Base-by-base conservation (phyloP, 2,113 vertebrate species). In the Numenius arquata region DNA sequence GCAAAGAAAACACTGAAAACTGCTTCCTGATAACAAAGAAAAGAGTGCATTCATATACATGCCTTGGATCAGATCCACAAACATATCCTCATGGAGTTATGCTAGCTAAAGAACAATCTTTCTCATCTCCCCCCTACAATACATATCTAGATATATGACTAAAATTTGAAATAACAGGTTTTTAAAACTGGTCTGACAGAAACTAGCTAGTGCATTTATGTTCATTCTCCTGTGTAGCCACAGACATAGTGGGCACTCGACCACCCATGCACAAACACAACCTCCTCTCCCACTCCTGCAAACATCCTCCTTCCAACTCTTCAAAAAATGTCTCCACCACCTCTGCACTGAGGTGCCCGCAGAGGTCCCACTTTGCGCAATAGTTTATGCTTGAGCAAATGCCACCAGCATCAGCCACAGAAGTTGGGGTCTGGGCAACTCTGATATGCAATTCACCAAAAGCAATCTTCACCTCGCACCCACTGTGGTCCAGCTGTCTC, bases 121-220 rank as follows among this genome's bases (percentile, higher is more conserved):
- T 3, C 7, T 3, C 8, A 14, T 29, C 15, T 21, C 30, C 12
- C 36, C 13, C 9, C 18, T 62, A 23, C 16, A 17, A 29, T 18
- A 34, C 15, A 38, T 15, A 30, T 36, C 23, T 2, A 29, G 25
- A 71, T 18, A 38, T 29, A 38, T 17, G 8, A 76, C 18, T 61
- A 65, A 79, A 85, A 67, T 71, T 90, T 78, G 52, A 90, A 95
- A 75, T 13, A 82, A 52, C 41, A 81, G n/a, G 32, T 23, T 85
- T 89, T 78, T 62, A 38, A 70, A 90, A 88, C 56, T 78, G 12
- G n/a, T 75, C 71, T 86, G 63, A 63, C 25, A 79, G 52, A 78
- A 88, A 61, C 12, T 15, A 65, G 47, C 13, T 23, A 8, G 8
- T 32, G 9, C 7, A 71, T 56, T 48, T 56, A 3, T 15, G 3